These are phyloP conservation scores for Pseudomyrmex dendroicus DNA, from an alignment of 1,140 invertebrate genomes.

Conservation along the genomic window DNA sequence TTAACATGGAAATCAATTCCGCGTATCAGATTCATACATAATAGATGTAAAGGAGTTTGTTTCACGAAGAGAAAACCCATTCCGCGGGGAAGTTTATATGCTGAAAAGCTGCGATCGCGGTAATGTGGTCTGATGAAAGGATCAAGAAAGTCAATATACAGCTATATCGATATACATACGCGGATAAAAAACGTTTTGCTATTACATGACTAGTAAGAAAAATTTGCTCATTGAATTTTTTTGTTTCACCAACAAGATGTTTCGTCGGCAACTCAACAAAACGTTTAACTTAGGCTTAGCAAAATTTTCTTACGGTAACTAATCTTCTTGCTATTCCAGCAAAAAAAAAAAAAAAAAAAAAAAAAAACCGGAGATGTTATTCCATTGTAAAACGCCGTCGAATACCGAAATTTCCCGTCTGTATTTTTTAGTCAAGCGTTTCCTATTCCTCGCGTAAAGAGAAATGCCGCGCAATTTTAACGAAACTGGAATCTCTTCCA, in stretches of 20 bases:
- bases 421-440: not conserved
- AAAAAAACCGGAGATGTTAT: constrained; percentile 2
- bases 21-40: constrained; percentile 59
- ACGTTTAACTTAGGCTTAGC: no score
- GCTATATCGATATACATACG: not conserved
- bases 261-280: no score
- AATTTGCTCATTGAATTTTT: no score
- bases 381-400: not conserved
- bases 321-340: no score
- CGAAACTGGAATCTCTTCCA: constrained; percentile 27
- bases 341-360: no score
- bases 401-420: not conserved
- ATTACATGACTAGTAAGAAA: not conserved
- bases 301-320: no score
- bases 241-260: no score
- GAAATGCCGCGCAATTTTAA: constrained; percentile 40
- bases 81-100: constrained; percentile 32
- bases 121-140: constrained; percentile 30
- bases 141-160: constrained; percentile 36
- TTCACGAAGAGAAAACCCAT: constrained; percentile 50
- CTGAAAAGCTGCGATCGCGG: constrained; percentile 41
- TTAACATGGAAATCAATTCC: constrained; percentile 66
- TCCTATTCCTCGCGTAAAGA: not conserved
- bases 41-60: constrained; percentile 59
- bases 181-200: constrained; percentile 6